Evolutionary conservation across 2,888 invertebrate genomes (phyloP), one percentile per base, ranked within the genome.

Genomic region (Andricus quercusramuli): DNA sequence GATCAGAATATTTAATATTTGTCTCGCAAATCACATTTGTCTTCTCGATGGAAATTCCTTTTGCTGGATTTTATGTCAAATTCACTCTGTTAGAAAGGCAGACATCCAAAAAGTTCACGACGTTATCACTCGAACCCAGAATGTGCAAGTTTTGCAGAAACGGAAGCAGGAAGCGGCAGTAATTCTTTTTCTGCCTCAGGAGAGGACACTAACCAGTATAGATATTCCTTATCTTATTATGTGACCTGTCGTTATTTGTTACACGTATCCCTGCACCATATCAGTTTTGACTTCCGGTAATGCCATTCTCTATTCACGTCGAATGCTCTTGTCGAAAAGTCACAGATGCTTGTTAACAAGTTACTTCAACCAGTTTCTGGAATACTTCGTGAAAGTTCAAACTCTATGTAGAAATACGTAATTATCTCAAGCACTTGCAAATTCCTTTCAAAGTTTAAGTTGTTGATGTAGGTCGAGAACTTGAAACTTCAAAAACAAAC

Each of bases 111-210:
- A 74, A 74, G 74, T 74, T 74, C 70, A 51, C 56, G 74, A 74
- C 56, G 56, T 74, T 74, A 74, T 74, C 74, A 74, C 56, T 74
- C 74, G 74, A 74, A 74, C n/a, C 51, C 37, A 74, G 74, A 74
- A 74, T 74, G 74, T 74, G 74, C 74, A 74, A 74, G 74, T 74
- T 74, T 56, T 74, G 56, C 74, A 74, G 74, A 56, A 74, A 59
- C 51, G 56, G 56, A 37, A 74, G 74, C 32, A 74, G 74, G n/a
- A 74, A 74, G 74, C 32, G 56, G 74, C 56, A 74, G 32, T 74
- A 74, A 74, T 56, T 74, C 56, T 56, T 74, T 74, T 70, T 47
- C 51, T 47, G 22, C 37, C 32, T 56, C 20, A 51, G 20, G 11
- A 64, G n/a, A 32, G 74, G 15, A 37, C 20, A 56, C 56, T 74